These are phyloP conservation scores for Anthopleura xanthogrammica DNA, from an alignment of 92 coral and sea anemone genomes.

Conservation along the genomic window DNA sequence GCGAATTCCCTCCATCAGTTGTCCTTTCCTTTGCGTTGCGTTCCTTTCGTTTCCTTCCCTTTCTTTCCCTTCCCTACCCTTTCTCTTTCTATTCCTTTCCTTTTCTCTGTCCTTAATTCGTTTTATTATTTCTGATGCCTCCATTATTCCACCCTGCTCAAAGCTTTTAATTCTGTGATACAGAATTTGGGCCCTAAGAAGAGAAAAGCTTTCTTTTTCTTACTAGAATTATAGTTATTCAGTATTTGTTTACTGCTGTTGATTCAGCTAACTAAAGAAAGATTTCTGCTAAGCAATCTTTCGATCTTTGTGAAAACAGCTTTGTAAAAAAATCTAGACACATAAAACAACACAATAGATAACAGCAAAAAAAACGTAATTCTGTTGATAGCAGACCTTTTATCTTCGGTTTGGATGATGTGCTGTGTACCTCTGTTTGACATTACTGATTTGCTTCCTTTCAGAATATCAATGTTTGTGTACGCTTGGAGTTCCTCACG, in stretches of 20 bases:
- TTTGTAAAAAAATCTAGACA: not conserved
- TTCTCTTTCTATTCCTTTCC: too few species aligned
- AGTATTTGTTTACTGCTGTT: not conserved
- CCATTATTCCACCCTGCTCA: not conserved
- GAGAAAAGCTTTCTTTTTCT: not conserved
- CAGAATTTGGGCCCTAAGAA: not conserved
- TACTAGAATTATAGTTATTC: not conserved
- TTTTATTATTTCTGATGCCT: too few species aligned
- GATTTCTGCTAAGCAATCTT: not conserved
- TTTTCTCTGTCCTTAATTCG: too few species aligned
- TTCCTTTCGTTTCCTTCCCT: too few species aligned
- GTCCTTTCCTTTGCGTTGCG: too few species aligned
- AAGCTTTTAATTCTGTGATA: too few species aligned
- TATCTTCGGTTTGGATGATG: too few species aligned
- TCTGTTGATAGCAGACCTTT: too few species aligned
- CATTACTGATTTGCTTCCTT: not conserved
- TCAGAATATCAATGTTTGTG: constrained; percentile 22
- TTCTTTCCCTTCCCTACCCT: too few species aligned
- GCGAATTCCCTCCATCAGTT: too few species aligned
- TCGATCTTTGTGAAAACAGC: not conserved
- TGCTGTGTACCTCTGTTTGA: not conserved
- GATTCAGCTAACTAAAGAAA: not conserved
- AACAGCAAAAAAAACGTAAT: not conserved
- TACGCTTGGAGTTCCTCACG: constrained; percentile 11
- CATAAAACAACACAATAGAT: not conserved